Evolutionary conservation across 2,888 invertebrate species (phyloP).

Genomic region (Chironomus riparius): DNA sequence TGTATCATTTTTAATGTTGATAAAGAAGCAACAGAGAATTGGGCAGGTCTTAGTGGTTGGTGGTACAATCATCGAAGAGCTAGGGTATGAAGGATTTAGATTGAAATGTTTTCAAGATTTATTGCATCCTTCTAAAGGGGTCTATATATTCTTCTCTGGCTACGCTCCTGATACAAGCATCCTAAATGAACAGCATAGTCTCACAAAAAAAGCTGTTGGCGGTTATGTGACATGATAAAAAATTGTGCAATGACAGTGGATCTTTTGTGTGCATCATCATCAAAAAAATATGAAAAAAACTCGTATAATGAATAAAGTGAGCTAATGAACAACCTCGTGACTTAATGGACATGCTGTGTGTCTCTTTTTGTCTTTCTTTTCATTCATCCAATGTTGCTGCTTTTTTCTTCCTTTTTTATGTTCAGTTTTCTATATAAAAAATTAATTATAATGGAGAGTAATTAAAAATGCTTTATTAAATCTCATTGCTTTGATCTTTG

Average conservation of each 20-base stretch:
- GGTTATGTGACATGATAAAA: background rate
- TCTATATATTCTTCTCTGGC: too few relatives aligned
- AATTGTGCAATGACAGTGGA: background rate
- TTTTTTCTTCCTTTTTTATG: background rate
- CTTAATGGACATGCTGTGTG: background rate
- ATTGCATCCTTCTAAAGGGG: too few relatives aligned
- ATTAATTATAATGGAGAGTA: background rate
- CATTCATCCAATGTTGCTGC: background rate
- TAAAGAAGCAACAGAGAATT: background rate
- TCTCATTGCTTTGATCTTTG: background rate
- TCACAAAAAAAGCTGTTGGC: background rate
- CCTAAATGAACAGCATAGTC: background rate
- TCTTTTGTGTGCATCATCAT: background rate
- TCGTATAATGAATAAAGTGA: background rate
- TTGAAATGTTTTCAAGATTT: too few relatives aligned
- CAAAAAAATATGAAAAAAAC: background rate
- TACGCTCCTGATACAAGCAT: background rate
- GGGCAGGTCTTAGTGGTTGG: too few relatives aligned
- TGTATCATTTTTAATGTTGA: background rate
- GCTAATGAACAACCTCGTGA: background rate
- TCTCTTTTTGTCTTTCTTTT: background rate
- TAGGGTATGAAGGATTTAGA: too few relatives aligned
- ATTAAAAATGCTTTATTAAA: constrained; percentile 14
- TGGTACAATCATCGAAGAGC: too few relatives aligned
- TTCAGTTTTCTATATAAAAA: background rate